These are phyloP conservation scores for Malurus leucopterus DNA, from an alignment of 2,797 vertebrate genomes.

Conservation along the genomic window DNA sequence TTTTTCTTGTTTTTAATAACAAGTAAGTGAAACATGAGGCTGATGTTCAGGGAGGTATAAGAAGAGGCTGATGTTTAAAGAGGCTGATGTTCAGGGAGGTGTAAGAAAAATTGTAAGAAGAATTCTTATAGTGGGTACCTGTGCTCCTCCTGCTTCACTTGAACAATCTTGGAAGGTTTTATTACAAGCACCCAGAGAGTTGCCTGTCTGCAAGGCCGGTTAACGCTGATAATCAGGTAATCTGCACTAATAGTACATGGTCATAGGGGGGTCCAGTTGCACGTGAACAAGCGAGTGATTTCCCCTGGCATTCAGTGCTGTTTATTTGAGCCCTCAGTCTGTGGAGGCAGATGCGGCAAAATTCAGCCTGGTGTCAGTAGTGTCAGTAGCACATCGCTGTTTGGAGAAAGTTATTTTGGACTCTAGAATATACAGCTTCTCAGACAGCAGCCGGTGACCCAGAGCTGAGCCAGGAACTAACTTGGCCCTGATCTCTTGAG, in stretches of 20 bases:
- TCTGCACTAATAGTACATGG: not conserved
- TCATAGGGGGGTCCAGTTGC: not conserved
- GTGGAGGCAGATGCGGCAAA: constrained; percentile 16
- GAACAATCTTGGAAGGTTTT: not conserved
- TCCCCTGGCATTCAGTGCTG: not conserved
- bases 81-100: not conserved
- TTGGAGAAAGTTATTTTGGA: constrained; percentile 5
- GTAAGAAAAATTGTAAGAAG: not conserved
- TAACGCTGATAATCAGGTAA: not conserved
- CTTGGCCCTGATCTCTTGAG: not conserved
- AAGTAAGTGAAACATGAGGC: not conserved
- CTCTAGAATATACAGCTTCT: not conserved
- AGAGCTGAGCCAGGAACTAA: not conserved
- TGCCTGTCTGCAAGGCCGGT: not conserved
- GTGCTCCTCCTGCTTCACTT: not conserved
- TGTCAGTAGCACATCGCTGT: not conserved
- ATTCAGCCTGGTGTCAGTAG: not conserved
- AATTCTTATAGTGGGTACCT: not conserved
- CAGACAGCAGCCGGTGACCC: not conserved
- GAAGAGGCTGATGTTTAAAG: not conserved
- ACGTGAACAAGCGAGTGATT: not conserved
- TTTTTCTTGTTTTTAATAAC: constrained; percentile 19
- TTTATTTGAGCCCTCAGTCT: not conserved
- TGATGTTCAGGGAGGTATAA: not conserved
- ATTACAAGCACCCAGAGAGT: not conserved